phyloP scores from a whole-genome alignment of 2,797 vertebrate genomes.

The Catostomus latipinnis region DNA sequence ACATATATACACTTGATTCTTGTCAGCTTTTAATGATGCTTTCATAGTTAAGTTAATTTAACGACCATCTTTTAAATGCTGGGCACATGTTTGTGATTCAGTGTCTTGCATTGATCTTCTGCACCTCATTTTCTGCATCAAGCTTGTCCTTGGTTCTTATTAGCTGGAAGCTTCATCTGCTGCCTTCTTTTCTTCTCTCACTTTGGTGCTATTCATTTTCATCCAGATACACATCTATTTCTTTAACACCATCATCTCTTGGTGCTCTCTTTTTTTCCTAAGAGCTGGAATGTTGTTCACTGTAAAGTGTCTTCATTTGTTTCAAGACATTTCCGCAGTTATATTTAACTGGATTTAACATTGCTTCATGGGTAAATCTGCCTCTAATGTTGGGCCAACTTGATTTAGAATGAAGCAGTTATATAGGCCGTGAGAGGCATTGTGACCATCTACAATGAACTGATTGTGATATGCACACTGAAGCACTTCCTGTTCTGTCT shows the following conservation, averaged over 20 bases:
- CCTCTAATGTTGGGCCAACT: not conserved
- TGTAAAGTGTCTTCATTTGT: not conserved
- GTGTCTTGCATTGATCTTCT: conserved; percentile 17
- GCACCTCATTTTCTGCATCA: conserved; percentile 22
- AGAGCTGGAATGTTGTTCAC: conserved; percentile 24
- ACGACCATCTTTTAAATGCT: conserved; percentile 11
- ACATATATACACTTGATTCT: not conserved
- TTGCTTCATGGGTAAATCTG: not conserved
- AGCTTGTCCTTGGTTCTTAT: conserved; percentile 15
- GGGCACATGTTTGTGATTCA: not conserved
- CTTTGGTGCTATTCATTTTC: not conserved
- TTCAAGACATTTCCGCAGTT: not conserved
- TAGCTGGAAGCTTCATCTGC: not conserved
- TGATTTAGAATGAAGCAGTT: not conserved
- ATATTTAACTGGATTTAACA: not conserved
- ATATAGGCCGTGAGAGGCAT: not conserved
- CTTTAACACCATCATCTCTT: conserved; percentile 10
- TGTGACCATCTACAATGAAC: not conserved
- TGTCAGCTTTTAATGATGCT: not conserved
- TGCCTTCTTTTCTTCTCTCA: not conserved
- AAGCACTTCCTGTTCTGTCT: conserved; percentile 58
- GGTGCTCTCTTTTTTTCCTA: not conserved
- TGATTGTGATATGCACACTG: conserved; percentile 35
- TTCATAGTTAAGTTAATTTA: not conserved
- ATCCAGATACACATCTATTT: not conserved